These are phyloP conservation scores for Psephotus haematonotus DNA, from an alignment of 2,113 vertebrate species.

Conservation along the genomic window DNA sequence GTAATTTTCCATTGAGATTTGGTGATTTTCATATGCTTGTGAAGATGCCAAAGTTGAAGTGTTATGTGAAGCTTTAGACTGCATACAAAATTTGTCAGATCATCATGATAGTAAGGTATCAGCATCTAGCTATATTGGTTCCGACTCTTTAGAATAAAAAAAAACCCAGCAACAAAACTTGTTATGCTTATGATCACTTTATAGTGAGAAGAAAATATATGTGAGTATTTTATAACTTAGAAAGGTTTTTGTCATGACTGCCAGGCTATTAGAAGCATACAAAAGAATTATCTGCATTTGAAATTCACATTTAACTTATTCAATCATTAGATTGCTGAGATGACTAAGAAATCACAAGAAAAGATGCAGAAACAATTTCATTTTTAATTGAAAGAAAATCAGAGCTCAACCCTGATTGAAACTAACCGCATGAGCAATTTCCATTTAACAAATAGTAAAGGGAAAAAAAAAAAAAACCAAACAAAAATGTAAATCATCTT, in stretches of 20 bases:
- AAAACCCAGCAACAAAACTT: not conserved
- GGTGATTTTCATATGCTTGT: not conserved
- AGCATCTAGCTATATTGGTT: not conserved
- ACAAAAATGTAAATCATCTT: not conserved
- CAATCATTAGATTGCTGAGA: constrained; percentile 13
- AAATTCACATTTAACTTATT: constrained; percentile 39
- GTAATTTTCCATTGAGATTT: not conserved
- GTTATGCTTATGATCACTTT: not conserved
- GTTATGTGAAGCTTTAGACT: not conserved
- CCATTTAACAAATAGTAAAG: not conserved
- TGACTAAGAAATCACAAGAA: constrained; percentile 9
- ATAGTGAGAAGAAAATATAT: not conserved
- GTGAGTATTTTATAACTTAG: not conserved
- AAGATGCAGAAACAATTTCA: constrained; percentile 20
- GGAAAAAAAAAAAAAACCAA: not conserved
- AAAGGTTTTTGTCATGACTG: not conserved
- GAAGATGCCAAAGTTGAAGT: not conserved
- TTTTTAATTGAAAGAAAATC: constrained; percentile 38
- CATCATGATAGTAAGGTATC: not conserved
- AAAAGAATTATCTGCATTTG: constrained; percentile 29
- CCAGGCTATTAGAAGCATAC: not conserved
- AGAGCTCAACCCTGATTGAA: constrained; percentile 35
- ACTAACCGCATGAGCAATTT: not conserved
- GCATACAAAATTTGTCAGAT: not conserved
- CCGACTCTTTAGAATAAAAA: not conserved